A percentile compares a stretch with the other conserved stretches of the same genome.
Conservation (phyloP, 2,797 vertebrate species). For the Smutsia gigantea region DNA sequence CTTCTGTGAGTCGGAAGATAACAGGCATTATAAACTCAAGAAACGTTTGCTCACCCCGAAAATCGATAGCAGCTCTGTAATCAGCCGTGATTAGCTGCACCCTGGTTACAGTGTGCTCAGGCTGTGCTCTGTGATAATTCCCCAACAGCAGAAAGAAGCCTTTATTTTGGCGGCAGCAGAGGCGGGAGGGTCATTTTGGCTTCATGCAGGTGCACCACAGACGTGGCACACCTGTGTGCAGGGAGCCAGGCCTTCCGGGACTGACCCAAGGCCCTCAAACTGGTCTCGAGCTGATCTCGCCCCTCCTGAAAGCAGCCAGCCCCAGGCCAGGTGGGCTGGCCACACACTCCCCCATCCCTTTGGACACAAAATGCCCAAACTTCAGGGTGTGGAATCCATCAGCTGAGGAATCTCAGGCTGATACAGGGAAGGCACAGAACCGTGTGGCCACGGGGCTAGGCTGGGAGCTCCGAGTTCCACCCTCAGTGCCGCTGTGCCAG, state of each 20-base stretch:
- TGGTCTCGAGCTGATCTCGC: not conserved
- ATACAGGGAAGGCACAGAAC: not conserved
- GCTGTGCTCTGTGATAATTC: slow-evolving; percentile 24
- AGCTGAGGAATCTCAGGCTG: accelerated
- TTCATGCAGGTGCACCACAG: not conserved
- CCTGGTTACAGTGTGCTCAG: slow-evolving; percentile 10
- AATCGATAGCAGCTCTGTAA: slow-evolving; percentile 77
- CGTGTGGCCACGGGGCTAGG: accelerated
- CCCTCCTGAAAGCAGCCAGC: no score
- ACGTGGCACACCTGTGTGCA: accelerated
- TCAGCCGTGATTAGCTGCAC: slow-evolving; percentile 46
- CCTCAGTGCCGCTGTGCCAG: accelerated
- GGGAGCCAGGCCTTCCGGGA: accelerated
- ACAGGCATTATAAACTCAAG: slow-evolving; percentile 79
- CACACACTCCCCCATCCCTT: accelerated
- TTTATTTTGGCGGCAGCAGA: not conserved
- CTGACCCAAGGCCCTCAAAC: accelerated
- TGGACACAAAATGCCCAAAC: no score
- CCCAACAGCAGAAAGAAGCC: not conserved
- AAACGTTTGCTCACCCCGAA: slow-evolving; percentile 75
- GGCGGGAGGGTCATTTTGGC: not conserved
- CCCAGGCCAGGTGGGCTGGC: no score
- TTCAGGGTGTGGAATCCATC: not conserved
- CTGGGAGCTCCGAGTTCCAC: not conserved
- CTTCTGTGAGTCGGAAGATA: slow-evolving; percentile 82